phyloP scores from a whole-genome alignment of 2,888 invertebrate species.

The Clanis bilineata region DNA sequence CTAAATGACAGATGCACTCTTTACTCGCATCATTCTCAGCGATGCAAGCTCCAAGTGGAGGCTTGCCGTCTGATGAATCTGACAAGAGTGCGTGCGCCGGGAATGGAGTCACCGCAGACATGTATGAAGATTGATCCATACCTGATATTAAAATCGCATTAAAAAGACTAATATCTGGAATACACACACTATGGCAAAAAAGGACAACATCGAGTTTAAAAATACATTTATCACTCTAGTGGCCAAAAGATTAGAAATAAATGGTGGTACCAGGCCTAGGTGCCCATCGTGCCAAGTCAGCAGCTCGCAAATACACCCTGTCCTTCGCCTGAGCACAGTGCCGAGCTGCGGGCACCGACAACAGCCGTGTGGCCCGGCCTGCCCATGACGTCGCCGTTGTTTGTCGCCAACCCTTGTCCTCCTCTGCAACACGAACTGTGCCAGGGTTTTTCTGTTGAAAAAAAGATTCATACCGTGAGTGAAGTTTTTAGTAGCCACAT shows the following conservation, averaged over 20 bases:
- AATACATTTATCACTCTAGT: no score
- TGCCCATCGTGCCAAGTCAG: constrained; percentile 91
- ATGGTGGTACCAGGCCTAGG: constrained; percentile 85
- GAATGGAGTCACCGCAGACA: constrained; percentile 87
- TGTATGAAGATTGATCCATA: constrained; percentile 87
- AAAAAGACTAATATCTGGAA: no score
- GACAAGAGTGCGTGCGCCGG: constrained; percentile 76
- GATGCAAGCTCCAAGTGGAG: constrained; percentile 81
- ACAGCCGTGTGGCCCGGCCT: constrained; percentile 83
- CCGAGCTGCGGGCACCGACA: constrained; percentile 84
- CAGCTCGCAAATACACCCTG: constrained; percentile 88
- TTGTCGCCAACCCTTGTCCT: constrained; percentile 92
- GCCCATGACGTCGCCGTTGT: constrained; percentile 93
- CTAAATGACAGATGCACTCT: constrained; percentile 92
- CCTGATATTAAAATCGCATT: constrained; percentile 68
- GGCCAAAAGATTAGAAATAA: background rate
- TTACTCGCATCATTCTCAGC: constrained; percentile 86
- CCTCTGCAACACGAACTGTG: constrained; percentile 94
- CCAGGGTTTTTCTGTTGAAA: constrained; percentile 87
- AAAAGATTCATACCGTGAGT: background rate
- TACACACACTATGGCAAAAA: background rate
- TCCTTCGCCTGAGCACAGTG: constrained; percentile 90
- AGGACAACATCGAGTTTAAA: no score
- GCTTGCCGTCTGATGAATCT: constrained; percentile 57
- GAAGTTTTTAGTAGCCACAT: no score